Conservation (phyloP, 2,888 invertebrate genomes). For the Eustalomyia histrio region DNA sequence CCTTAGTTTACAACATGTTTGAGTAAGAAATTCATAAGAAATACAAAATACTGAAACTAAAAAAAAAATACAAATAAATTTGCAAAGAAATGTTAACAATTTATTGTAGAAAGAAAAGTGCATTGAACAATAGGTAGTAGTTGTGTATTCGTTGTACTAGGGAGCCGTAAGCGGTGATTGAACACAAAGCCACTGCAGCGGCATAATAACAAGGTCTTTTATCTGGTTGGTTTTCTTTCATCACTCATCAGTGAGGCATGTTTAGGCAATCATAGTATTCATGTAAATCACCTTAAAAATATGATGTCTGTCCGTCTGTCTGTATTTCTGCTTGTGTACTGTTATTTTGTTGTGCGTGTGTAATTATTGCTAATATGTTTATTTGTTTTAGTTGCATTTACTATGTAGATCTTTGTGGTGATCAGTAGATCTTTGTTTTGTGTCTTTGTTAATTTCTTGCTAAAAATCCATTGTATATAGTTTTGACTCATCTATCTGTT, state of each 20-base stretch:
- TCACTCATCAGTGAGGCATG: background rate
- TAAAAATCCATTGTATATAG: background rate
- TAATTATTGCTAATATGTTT: constrained; percentile 66
- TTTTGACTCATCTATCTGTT: constrained; percentile 40
- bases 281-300: constrained; percentile 57
- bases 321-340: constrained; percentile 1
- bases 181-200: constrained; percentile 20
- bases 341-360: constrained; percentile 53
- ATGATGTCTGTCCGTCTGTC: background rate
- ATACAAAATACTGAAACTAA: no score
- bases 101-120: constrained; percentile 26
- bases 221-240: constrained; percentile 27
- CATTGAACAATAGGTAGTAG: constrained; percentile 44
- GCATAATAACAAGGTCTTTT: constrained; percentile 52
- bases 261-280: constrained; percentile 27
- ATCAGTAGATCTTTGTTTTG: constrained; percentile 6
- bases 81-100: constrained; percentile 43
- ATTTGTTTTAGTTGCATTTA: constrained; percentile 59
- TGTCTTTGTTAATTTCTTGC: constrained; percentile 1
- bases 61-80: no score
- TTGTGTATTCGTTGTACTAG: background rate
- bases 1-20: constrained; percentile 53
- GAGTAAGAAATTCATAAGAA: constrained; percentile 26
- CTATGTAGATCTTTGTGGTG: constrained; percentile 55
- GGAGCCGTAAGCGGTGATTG: background rate